Conservation (phyloP, 2,888 invertebrate genomes). For the Melipona beecheii region DNA sequence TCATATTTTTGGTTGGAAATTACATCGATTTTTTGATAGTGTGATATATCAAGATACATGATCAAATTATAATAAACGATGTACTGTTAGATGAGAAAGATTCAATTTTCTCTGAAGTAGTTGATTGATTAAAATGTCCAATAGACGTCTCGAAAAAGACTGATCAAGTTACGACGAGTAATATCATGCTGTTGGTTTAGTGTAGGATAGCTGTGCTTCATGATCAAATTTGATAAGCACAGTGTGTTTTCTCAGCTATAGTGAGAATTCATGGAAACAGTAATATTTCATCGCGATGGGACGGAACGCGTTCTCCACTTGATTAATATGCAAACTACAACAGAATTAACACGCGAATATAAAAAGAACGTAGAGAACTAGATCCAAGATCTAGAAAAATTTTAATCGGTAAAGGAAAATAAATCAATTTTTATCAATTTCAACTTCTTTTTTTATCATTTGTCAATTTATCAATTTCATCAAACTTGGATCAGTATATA, state of each 20-base stretch:
- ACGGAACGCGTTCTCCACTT: not conserved
- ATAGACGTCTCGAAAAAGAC: not conserved
- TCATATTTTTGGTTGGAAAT: not conserved
- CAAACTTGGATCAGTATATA: too few relatives aligned
- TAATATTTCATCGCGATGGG: not conserved
- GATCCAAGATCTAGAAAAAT: not conserved
- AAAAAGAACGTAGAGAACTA: not conserved
- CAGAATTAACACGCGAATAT: not conserved
- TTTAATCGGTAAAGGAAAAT: not conserved
- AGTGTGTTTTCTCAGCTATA: not conserved
- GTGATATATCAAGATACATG: too few relatives aligned
- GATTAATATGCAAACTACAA: not conserved
- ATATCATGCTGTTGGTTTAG: not conserved
- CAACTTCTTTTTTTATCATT: too few relatives aligned
- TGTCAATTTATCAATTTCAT: too few relatives aligned
- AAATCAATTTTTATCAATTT: too few relatives aligned
- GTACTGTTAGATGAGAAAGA: too few relatives aligned
- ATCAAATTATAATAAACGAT: too few relatives aligned
- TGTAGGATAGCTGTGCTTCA: not conserved
- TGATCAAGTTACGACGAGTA: not conserved
- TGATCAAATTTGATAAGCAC: not conserved
- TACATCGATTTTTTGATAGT: too few relatives aligned
- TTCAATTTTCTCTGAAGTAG: too few relatives aligned
- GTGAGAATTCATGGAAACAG: not conserved
- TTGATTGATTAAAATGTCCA: not conserved